Base-by-base conservation (phyloP, 2,113 vertebrate species). In the Phaethornis superciliosus region DNA sequence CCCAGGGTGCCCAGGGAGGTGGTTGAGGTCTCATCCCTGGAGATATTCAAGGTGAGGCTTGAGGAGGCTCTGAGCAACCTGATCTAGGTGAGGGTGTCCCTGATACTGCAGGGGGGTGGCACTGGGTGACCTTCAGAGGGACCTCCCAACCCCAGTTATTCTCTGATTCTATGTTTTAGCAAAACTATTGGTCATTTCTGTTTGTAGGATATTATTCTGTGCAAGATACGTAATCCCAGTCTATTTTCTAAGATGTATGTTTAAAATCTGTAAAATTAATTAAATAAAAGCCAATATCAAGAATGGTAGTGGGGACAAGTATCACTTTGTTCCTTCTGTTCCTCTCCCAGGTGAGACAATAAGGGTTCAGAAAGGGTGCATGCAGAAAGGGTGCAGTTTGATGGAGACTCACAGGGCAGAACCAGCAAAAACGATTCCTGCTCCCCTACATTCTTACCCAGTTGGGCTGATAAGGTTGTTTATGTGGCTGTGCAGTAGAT, bases 371-470 rank as follows among this genome's bases (percentile, higher is more conserved):
- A n/a, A n/a, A n/a, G n/a, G n/a, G n/a, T n/a, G n/a, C n/a, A n/a
- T n/a, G n/a, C n/a, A 37, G 59, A 30, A 40, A 7, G 32, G 63
- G 49, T 75, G 52, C 44, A 10, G 5, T 33, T 44, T 70, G 70
- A 27, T 49, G 47, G 54, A 63, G 32, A 20, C 28, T 37, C 67
- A 52, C 33, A 35, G 54, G 58, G 6, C 54, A 44, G 47, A 33
- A 30, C 71, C 63, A 72, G 35, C 28, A 40, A 35, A 9, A 65
- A 9, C 3, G 0, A 26, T 52, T 84, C 69, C 65, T 32, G n/a
- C 51, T 77, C 17, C 35, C 46, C 37, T 35, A 3, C 10, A 5
- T 28, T 72, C 44, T 68, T 32, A 32, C 44, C 24, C 0, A 0
- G 7, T 18, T 51, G 58, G 32, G 15, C 19, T 40, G 16, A 72